These are phyloP conservation scores for Meiosimyza platycephala DNA, from an alignment of 2,888 invertebrate species.

Conservation along the genomic window DNA sequence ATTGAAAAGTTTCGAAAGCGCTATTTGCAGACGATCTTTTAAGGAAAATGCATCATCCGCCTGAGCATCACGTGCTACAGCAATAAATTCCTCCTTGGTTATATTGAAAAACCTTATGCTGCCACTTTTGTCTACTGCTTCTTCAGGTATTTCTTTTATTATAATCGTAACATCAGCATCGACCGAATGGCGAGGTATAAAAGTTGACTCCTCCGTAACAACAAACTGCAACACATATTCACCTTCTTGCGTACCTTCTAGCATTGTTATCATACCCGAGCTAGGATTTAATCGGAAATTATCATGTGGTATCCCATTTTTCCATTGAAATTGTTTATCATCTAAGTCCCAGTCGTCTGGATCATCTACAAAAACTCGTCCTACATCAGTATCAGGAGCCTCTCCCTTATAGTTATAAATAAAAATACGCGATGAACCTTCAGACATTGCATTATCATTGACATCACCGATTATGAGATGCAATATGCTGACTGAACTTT, in stretches of 20 bases:
- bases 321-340: conserved; percentile 89
- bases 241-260: conserved; percentile 79
- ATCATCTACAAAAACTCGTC: conserved; percentile 89
- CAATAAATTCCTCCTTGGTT: conserved; percentile 88
- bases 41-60: conserved; percentile 59
- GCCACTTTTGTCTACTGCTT: conserved; percentile 92
- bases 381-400: conserved; percentile 85
- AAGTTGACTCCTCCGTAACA: conserved; percentile 75
- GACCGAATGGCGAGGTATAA: conserved; percentile 76
- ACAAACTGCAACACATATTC: conserved; percentile 80
- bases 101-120: conserved; percentile 86
- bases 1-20: conserved; percentile 79
- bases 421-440: conserved; percentile 90
- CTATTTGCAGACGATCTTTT: conserved; percentile 68
- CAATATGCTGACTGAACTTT: conserved; percentile 85
- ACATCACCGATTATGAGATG: conserved; percentile 93
- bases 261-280: conserved; percentile 91
- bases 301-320: conserved; percentile 68
- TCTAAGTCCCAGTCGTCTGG: conserved; percentile 96
- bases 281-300: conserved; percentile 80
- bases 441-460: conserved; percentile 91
- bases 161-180: conserved; percentile 87
- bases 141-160: conserved; percentile 88
- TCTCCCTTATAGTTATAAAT: conserved; percentile 95
- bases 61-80: conserved; percentile 61